Percentiles rank a stretch among this genome's conserved stretches.
Conservation (phyloP, 2,888 invertebrate species). For the Idaea aversata region DNA sequence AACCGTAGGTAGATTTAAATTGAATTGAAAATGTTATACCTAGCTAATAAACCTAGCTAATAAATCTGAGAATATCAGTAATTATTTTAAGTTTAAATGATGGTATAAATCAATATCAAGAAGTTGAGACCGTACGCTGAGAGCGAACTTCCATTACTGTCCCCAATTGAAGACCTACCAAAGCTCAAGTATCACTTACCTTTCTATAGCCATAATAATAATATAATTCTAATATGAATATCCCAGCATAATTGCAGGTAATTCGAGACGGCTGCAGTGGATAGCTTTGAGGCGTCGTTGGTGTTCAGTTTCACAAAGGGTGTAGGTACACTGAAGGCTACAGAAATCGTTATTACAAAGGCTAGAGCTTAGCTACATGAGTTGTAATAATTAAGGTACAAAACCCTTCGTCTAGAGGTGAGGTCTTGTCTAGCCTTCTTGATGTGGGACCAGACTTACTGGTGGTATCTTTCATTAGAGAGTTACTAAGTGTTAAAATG, state of each 20-base stretch:
- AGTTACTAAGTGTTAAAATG: too few relatives aligned
- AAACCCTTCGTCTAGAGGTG: not conserved
- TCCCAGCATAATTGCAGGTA: conserved; percentile 1
- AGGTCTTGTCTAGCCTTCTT: not conserved
- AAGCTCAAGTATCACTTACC: not conserved
- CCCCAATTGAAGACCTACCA: not conserved
- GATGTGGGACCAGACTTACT: too few relatives aligned
- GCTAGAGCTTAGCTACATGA: not conserved
- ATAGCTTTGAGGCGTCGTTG: not conserved
- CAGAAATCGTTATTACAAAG: not conserved
- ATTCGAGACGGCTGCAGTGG: not conserved
- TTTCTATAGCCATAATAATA: not conserved
- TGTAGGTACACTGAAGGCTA: not conserved
- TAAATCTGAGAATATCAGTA: too few relatives aligned
- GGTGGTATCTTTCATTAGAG: too few relatives aligned
- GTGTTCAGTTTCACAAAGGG: not conserved
- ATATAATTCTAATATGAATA: not conserved
- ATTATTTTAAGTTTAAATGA: too few relatives aligned
- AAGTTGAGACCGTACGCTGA: not conserved
- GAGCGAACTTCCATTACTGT: not conserved
- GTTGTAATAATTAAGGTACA: not conserved
- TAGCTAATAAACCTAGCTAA: too few relatives aligned
- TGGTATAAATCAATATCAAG: too few relatives aligned
- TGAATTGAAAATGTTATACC: too few relatives aligned
- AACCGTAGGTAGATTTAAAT: too few relatives aligned